Base-by-base conservation (phyloP, 2,113 vertebrate genomes). In the Dasyornis broadbenti region DNA sequence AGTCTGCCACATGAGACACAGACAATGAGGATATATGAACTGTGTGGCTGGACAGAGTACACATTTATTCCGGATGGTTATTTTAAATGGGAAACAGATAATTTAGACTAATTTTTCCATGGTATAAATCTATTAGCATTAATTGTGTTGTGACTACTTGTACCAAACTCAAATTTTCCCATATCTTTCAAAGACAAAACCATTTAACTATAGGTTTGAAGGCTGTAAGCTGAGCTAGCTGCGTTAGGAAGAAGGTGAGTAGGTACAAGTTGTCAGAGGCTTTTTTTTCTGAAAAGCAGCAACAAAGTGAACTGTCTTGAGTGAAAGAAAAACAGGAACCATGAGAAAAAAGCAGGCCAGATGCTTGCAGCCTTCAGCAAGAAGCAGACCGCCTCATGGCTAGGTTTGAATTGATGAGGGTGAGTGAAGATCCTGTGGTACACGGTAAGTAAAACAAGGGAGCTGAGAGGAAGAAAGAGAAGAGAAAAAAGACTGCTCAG, bases 61-160 rank as follows among this genome's bases (percentile, higher is more conserved):
- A 35, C 39, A 65, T 76, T n/a, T 88, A n/a, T 70, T 73, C 75
- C 42, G 23, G 16, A 77, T 45, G 44, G 44, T 49, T 86, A 63
- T 86, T 94, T 88, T 57, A 80, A 93, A 90, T 35, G 35, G 27
- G 76, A 97, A 95, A 44, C 44, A 90, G 64, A 71, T 35, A 85
- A 89, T 82, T 87, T 65, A 72, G 78, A 70, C 16, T 70, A 73
- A 52, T 88, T 90, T 77, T 64, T 60, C 39, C 33, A 28, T 56
- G 21, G 8, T 73, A 77, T 85, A 90, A 91, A 75, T 76, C 59
- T 83, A 35, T 60, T 93, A 73, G 40, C 49, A 68, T 88, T 91
- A 91, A 60, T n/a, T 16, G 28, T 71, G 44, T 31, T 90, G 33
- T 88, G 53, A 78, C 52, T 71, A 20, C 40, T 78, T 81, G 47